Percentiles rank a stretch among this genome's conserved stretches.
phyloP scores from a whole-genome alignment of 1,140 invertebrate genomes.

The Hypsibius dujardini region DNA sequence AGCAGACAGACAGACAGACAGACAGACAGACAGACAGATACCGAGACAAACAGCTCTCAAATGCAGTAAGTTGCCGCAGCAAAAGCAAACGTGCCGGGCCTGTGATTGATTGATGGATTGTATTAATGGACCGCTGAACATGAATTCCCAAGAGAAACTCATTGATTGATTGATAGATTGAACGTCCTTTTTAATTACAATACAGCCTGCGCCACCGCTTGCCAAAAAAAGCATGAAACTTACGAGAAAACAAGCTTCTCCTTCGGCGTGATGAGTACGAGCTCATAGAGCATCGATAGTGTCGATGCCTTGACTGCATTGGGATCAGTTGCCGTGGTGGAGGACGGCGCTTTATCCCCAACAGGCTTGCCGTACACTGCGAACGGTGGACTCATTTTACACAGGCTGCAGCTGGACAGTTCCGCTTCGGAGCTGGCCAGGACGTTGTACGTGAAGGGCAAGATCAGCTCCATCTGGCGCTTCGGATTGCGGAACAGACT shows the following conservation, averaged over 20 bases:
- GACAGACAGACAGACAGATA: too few relatives aligned
- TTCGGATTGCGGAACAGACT: background rate
- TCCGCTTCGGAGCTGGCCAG: background rate
- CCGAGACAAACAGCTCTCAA: too few relatives aligned
- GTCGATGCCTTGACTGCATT: background rate
- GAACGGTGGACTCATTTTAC: background rate
- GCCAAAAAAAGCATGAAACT: background rate
- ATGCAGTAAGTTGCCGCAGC: too few relatives aligned
- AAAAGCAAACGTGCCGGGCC: too few relatives aligned
- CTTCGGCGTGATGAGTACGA: background rate
- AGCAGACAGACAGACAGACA: too few relatives aligned
- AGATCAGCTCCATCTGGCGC: background rate
- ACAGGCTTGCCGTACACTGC: constrained; percentile 1
- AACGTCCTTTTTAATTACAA: background rate
- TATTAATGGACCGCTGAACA: background rate
- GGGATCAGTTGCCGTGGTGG: background rate
- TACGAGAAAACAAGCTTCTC: background rate
- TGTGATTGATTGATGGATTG: background rate
- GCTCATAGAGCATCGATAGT: background rate
- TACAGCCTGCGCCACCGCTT: background rate
- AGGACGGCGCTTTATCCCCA: background rate
- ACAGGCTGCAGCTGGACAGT: background rate
- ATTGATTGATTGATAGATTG: background rate
- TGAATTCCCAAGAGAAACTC: background rate
- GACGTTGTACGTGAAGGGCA: constrained; percentile 7